A percentile compares a stretch with the other conserved stretches of the same genome.
These are phyloP conservation scores for Scylla paramamosain DNA, from an alignment of 1,140 invertebrate species.

Conservation along the genomic window DNA sequence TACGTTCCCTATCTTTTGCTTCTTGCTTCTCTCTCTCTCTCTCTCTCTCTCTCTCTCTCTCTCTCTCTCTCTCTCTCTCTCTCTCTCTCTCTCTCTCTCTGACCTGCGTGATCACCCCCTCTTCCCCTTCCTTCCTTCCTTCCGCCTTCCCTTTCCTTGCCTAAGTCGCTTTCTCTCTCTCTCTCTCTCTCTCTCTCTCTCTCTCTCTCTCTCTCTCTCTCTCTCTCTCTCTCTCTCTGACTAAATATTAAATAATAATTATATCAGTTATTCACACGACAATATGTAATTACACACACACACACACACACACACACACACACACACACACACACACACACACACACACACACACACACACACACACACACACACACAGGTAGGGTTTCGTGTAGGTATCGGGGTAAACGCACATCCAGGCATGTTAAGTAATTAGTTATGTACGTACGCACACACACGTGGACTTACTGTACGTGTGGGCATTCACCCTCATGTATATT, in stretches of 20 bases:
- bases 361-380: not conserved
- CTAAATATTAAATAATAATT: too few species aligned
- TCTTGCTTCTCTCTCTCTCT: not conserved
- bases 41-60: not conserved
- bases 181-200: conserved; percentile 24
- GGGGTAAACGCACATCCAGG: not conserved
- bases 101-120: not conserved
- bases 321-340: not conserved
- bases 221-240: conserved; percentile 1
- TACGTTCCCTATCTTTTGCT: not conserved
- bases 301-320: conserved; percentile 9
- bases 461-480: not conserved
- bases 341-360: not conserved
- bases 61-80: not conserved
- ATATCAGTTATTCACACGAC: too few species aligned
- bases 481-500: too few species aligned
- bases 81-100: not conserved
- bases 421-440: not conserved
- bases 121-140: not conserved
- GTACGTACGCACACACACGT: conserved; percentile 17
- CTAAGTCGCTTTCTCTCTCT: not conserved
- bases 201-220: not conserved
- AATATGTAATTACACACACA: not conserved
- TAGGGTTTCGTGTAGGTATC: not conserved
- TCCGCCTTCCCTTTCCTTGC: not conserved